A percentile compares a stretch with the other conserved stretches of the same genome.
Evolutionary conservation across 2,797 vertebrate species (phyloP).

Genomic region (Hylomyscus alleni): DNA sequence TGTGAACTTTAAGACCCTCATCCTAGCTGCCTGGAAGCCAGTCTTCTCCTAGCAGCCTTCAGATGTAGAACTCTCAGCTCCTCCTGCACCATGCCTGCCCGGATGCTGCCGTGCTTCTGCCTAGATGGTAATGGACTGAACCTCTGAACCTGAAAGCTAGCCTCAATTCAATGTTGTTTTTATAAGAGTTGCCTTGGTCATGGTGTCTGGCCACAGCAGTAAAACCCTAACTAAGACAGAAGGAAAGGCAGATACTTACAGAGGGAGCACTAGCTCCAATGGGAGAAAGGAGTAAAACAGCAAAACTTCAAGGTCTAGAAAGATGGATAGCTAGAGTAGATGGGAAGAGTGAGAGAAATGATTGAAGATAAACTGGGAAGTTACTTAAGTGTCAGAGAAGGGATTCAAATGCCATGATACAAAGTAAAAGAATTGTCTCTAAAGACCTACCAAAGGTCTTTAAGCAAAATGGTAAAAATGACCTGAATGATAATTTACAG

Average conservation of each 20-base stretch:
- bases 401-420: not conserved
- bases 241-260: slow-evolving; percentile 1
- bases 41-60: not conserved
- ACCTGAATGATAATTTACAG: slow-evolving; percentile 30
- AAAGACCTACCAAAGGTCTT: slow-evolving; percentile 39
- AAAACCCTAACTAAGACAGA: not conserved
- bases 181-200: not conserved
- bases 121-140: not conserved
- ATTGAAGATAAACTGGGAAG: slow-evolving; percentile 10
- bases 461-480: slow-evolving; percentile 35
- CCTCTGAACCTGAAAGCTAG: not conserved
- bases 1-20: not conserved
- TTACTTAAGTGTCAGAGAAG: not conserved
- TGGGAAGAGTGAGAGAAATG: not conserved
- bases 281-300: not conserved
- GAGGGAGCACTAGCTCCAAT: not conserved
- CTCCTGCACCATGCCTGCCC: not conserved
- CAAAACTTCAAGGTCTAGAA: slow-evolving; percentile 8
- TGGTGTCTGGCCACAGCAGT: not conserved
- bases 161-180: not conserved
- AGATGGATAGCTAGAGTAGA: not conserved
- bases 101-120: not conserved
- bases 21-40: not conserved
- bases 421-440: not conserved
- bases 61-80: not conserved